phyloP scores from a whole-genome alignment of 2,888 invertebrate genomes.

The Germaria angustata region DNA sequence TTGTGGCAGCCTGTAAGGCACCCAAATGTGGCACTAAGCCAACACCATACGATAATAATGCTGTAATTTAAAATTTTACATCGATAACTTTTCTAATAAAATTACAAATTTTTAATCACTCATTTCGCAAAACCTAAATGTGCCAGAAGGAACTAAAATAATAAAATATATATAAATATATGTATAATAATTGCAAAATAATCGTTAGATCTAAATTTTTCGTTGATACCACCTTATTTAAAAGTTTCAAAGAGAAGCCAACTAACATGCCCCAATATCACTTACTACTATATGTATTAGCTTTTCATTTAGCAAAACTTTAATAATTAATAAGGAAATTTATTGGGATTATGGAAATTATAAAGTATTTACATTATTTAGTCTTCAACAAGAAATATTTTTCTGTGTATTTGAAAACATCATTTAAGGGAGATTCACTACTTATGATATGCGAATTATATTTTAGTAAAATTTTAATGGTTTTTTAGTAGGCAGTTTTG shows the following conservation, averaged over 20 bases:
- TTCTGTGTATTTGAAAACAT: not conserved
- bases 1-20: conserved; percentile 56
- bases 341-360: not conserved
- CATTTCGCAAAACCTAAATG: not conserved
- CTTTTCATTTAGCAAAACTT: not conserved
- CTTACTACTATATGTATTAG: not conserved
- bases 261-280: not conserved
- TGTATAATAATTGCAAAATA: not conserved
- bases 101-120: not conserved
- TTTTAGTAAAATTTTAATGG: not conserved
- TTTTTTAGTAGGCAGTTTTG: not conserved
- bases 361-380: not conserved
- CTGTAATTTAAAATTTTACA: conserved; percentile 51
- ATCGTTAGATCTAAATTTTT: not conserved
- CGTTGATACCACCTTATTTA: not conserved
- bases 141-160: not conserved
- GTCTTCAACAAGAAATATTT: not conserved
- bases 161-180: not conserved
- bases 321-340: not conserved
- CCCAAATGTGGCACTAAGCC: conserved; percentile 59
- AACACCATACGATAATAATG: conserved; percentile 56
- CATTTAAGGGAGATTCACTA: not conserved
- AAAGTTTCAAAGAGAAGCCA: not conserved
- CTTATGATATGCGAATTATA: not conserved
- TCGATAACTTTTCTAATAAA: not conserved